Base-by-base conservation (phyloP, 2,113 vertebrate species). In the Pangasianodon hypophthalmus region DNA sequence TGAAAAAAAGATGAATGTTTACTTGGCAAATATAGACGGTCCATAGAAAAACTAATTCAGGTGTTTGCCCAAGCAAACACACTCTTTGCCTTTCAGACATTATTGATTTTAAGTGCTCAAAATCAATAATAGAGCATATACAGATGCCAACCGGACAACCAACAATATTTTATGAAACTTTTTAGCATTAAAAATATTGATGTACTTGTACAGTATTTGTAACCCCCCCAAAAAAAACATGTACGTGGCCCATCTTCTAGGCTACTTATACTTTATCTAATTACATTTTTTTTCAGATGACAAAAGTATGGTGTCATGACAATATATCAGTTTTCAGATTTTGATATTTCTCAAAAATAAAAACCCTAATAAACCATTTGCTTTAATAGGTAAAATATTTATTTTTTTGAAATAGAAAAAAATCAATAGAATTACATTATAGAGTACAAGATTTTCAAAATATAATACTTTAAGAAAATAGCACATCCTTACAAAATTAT, bases 11-110 rank as follows among this genome's bases (percentile, higher is more conserved):
- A 92, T 83, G 90, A 85, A 32, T 96, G 94, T 97, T 96, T 95
- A 90, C 95, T 87, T 71, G 89, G 9, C 94, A 96, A 96, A 97
- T 92, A 96, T 90, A 95, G 94, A 95, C 95, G 32, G 93, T 95
- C 93, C 93, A 95, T 95, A 95, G 95, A 93, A 91, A 92, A 94
- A 92, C 94, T 94, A 96, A 94, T 96, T 96, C 92, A 67, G 83
- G 85, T 96, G 90, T 96, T 96, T 96, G 95, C 90, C 90, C 92
- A 90, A 92, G 94, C 92, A 96, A 96, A 96, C 95, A 96, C 88
- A 90, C 90, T 92, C 95, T 96, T 96, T 96, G 95, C 94, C 94
- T 94, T 92, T 93, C 62, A 94, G 93, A 94, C 93, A 69, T 89
- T 56, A 90, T 91, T 90, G 94, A 93, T 93, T 92, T 93, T 71